Conservation (phyloP, 1,140 invertebrate species). For the Belonocnema kinseyi region DNA sequence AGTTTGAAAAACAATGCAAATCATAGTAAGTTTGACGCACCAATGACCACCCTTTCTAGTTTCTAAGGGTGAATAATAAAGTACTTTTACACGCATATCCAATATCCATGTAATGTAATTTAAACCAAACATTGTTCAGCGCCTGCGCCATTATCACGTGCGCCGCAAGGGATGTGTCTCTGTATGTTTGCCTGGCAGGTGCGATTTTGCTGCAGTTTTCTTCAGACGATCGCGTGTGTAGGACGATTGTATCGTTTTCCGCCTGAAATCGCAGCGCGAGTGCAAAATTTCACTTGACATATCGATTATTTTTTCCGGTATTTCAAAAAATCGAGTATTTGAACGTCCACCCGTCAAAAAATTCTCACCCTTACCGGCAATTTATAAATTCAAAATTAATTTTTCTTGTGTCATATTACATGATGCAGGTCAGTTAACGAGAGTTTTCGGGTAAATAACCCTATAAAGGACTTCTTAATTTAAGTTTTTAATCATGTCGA, state of each 20-base stretch:
- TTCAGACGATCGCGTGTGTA: slow-evolving; percentile 57
- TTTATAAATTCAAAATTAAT: too few species aligned
- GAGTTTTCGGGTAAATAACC: too few species aligned
- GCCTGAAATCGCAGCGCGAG: slow-evolving; percentile 7
- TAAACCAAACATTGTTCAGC: slow-evolving; percentile 46
- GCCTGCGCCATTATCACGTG: slow-evolving; percentile 56
- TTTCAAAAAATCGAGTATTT: not conserved
- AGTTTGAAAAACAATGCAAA: not conserved
- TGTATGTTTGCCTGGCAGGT: slow-evolving; percentile 23
- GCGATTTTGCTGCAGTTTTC: slow-evolving; percentile 60
- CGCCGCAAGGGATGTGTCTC: slow-evolving; percentile 42
- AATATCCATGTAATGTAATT: not conserved
- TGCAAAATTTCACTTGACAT: not conserved
- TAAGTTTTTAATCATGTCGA: too few species aligned
- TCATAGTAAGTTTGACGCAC: not conserved
- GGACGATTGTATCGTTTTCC: slow-evolving; percentile 43
- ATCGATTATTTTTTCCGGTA: not conserved
- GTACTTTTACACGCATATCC: not conserved
- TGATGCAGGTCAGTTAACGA: too few species aligned
- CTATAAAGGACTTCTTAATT: too few species aligned
- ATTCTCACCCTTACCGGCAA: too few species aligned
- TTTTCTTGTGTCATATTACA: too few species aligned
- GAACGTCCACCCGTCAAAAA: too few species aligned
- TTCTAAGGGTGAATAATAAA: slow-evolving; percentile 5
- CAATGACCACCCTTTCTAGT: not conserved